Evolutionary conservation across 2,113 vertebrate species (phyloP).

Genomic region (Osmerus eperlanus): DNA sequence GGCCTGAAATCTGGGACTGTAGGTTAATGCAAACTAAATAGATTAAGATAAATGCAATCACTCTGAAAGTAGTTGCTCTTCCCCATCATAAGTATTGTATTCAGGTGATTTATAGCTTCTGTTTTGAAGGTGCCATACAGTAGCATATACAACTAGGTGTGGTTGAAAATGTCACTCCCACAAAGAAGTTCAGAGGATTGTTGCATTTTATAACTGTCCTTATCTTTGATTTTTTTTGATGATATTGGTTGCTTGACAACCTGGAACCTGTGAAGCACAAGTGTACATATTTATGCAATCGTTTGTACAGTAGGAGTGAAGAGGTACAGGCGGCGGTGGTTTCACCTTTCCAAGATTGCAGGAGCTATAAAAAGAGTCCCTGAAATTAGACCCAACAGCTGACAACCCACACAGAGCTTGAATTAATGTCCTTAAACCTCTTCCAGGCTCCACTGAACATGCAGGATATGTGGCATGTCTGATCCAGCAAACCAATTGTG

Average conservation of each 20-base stretch:
- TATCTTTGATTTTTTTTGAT: background rate
- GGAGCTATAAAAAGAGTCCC: conserved; percentile 38
- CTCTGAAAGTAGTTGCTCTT: conserved; percentile 17
- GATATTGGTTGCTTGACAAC: conserved; percentile 1
- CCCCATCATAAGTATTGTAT: background rate
- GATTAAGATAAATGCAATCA: conserved; percentile 36
- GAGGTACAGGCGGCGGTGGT: conserved; percentile 3
- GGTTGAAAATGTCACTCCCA: background rate
- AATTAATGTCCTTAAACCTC: background rate
- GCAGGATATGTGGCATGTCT: no score
- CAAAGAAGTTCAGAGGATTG: background rate
- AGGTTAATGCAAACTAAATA: conserved; percentile 53
- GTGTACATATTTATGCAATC: conserved; percentile 5
- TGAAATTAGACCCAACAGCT: conserved; percentile 35
- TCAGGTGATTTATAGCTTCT: conserved; percentile 28
- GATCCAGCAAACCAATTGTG: no score
- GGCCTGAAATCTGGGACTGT: conserved; percentile 36
- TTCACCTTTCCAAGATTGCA: conserved; percentile 23
- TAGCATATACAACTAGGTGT: background rate
- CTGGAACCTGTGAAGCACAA: conserved; percentile 13
- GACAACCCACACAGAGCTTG: conserved; percentile 15
- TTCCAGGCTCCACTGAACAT: background rate
- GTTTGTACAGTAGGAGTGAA: background rate
- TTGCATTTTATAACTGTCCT: background rate
- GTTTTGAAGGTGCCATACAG: background rate